These are phyloP conservation scores for Chondrosia reniformis DNA, from an alignment of 37 sponge, comb jelly and placozoan species.

Conservation along the genomic window DNA sequence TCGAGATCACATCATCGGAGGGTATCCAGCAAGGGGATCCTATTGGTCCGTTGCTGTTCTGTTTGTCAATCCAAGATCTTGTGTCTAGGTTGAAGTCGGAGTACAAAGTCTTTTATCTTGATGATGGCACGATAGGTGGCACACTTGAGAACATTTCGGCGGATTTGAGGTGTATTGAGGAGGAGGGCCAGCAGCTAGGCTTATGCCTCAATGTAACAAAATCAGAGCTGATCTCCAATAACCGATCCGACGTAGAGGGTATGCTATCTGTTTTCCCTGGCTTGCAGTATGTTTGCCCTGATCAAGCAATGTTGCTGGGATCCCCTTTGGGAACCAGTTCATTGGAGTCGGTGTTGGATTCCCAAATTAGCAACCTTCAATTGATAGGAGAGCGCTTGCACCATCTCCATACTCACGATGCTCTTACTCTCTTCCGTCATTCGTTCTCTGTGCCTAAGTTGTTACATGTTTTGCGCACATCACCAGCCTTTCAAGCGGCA, in stretches of 20 bases:
- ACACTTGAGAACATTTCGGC: slow-evolving; percentile 1
- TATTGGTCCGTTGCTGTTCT: background rate
- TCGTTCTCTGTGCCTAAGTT: too few species aligned
- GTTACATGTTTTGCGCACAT: too few species aligned
- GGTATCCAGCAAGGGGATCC: background rate
- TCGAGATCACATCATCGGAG: background rate
- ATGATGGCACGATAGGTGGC: background rate
- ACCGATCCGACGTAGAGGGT: background rate
- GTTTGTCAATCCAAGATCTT: slow-evolving; percentile 1
- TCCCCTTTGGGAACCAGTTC: too few species aligned
- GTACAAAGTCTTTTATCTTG: slow-evolving; percentile 2
- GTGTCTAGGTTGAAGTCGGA: background rate
- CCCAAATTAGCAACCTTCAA: too few species aligned
- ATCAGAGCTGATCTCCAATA: background rate
- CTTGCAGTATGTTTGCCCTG: too few species aligned
- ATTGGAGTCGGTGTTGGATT: too few species aligned
- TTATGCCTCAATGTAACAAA: background rate
- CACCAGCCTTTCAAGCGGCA: too few species aligned
- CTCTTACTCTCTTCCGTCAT: slow-evolving; percentile 18
- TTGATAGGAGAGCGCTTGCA: too few species aligned
- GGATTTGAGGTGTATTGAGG: background rate
- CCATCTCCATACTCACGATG: slow-evolving; percentile 31
- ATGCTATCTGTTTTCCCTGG: slow-evolving; percentile 17
- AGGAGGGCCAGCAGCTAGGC: background rate
- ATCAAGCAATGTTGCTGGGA: too few species aligned